Evolutionary conservation across 2,888 invertebrate genomes (phyloP).

Genomic region (Calameuta idolon): DNA sequence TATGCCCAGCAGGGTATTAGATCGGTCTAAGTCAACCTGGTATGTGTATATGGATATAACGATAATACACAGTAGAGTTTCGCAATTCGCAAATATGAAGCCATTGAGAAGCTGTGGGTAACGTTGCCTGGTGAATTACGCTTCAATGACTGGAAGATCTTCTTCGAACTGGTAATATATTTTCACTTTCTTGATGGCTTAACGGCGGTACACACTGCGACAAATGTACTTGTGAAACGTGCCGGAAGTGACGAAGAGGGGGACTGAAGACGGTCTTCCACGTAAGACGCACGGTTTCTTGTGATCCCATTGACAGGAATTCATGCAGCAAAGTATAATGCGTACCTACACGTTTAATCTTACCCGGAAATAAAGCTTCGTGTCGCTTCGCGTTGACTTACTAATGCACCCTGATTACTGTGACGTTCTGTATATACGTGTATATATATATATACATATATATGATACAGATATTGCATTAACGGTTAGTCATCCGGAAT

Average conservation of each 20-base stretch:
- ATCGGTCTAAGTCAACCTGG: slow-evolving; percentile 38
- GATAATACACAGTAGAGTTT: not conserved
- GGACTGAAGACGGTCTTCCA: not conserved
- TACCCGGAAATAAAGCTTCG: not conserved
- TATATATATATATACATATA: too few relatives aligned
- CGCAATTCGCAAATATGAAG: not conserved
- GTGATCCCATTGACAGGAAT: not conserved
- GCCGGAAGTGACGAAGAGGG: not conserved
- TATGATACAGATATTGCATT: not conserved
- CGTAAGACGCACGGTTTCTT: not conserved
- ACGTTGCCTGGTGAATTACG: not conserved
- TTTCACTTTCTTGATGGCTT: not conserved
- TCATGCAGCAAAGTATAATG: not conserved
- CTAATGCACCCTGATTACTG: not conserved
- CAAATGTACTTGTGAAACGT: not conserved
- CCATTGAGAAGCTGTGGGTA: not conserved
- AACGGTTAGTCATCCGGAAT: not conserved
- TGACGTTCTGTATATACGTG: too few relatives aligned
- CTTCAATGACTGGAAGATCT: not conserved
- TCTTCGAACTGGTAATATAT: not conserved
- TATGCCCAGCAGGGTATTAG: slow-evolving; percentile 39
- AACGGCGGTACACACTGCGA: not conserved
- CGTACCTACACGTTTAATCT: not conserved
- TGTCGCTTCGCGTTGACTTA: not conserved
- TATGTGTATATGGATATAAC: slow-evolving; percentile 21